Conservation (phyloP, 2,113 vertebrate species). For the Sander vitreus region DNA sequence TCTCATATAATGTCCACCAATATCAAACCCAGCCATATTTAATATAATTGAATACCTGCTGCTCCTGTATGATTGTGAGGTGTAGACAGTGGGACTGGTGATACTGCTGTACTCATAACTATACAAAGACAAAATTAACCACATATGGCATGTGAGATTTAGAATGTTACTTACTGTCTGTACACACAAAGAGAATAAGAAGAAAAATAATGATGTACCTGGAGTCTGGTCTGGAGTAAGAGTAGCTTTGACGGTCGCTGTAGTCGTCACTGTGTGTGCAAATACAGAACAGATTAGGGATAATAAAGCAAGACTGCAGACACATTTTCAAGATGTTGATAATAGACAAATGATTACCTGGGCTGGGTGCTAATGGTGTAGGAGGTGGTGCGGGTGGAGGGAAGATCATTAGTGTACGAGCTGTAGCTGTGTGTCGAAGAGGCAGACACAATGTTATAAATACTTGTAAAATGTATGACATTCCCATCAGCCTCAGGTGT, state of each 20-base stretch:
- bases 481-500: too few species aligned
- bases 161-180: background rate
- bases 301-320: background rate
- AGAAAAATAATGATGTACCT: slow-evolving; percentile 37
- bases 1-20: background rate
- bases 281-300: slow-evolving; percentile 16
- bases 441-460: too few species aligned
- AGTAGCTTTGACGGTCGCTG: slow-evolving; percentile 47
- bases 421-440: slow-evolving; percentile 64
- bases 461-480: too few species aligned
- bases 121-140: slow-evolving; percentile 56
- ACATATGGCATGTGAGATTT: background rate
- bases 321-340: background rate
- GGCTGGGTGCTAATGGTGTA: slow-evolving; percentile 55
- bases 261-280: slow-evolving; percentile 52
- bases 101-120: slow-evolving; percentile 72
- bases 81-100: slow-evolving; percentile 73
- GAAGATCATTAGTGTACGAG: slow-evolving; percentile 57
- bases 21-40: background rate
- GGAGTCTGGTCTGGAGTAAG: slow-evolving; percentile 63
- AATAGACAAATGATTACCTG: slow-evolving; percentile 37
- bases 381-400: slow-evolving; percentile 52
- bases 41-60: slow-evolving; percentile 57
- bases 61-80: slow-evolving; percentile 70
- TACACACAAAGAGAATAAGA: background rate